Base-by-base conservation (phyloP, 2,888 invertebrate species). In the Calephelis perditalis region DNA sequence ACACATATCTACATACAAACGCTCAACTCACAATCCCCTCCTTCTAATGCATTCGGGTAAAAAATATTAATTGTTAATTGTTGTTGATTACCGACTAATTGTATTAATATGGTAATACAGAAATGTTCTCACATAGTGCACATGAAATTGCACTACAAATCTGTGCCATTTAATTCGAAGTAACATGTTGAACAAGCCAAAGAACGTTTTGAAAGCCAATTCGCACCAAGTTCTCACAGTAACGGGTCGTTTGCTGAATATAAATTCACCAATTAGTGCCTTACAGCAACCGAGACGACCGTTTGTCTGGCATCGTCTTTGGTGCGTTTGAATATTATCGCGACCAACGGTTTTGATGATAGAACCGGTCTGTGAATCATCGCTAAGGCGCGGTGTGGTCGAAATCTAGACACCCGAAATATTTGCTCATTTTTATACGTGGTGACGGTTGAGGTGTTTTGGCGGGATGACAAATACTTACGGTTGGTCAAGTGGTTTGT, bases 281-380 rank as follows among this genome's bases (percentile, higher is more conserved):
- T 60, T 58, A 55, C 60, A 62, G 64, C 57, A 61, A 65, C 61
- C 65, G 65, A 61, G 68, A 61, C 70, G 71, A 67, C 69, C 68
- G 69, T 68, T 66, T 67, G 72, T 69, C 70, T 70, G 68, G 61
- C 65, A 62, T 56, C 60, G 60, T 63, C 63, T 60, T 60, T 65
- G 67, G 67, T 61, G 63, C 60, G 67, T 70, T 71, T 69, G 65
- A 71, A 72, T 70, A 70, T 69, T 67, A 69, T 70, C 67, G 68
- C 66, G 54, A 58, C 56, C 68, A 71, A 73, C 72, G 73, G 71
- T 73, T 74, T 71, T 65, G 71, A 70, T 66, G 70, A 71, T 82
- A 73, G 76, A 68, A 70, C 71, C 71, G 65, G 70, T 67, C 64
- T 65, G 68, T 86, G 86, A 87, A 70, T 87, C 86, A 86, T 71